Base-by-base conservation (phyloP, 2,797 vertebrate genomes). In the Arrhamphus sclerolepis region DNA sequence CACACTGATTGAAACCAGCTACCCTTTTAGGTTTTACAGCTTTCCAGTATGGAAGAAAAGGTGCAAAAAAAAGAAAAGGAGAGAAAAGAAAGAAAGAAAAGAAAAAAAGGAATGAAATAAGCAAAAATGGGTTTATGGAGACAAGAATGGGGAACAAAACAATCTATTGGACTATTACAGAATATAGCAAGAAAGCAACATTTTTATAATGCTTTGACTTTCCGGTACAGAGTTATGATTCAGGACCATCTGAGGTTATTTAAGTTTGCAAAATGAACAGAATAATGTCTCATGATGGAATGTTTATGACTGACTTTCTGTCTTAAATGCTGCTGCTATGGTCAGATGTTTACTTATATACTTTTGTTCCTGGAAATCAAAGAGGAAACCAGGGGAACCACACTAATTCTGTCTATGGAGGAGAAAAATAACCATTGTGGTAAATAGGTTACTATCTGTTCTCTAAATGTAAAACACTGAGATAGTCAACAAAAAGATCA, bases 1-100 rank as follows among this genome's bases (percentile, higher is more conserved):
- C 74, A 77, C 69, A 74, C 49, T 46, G 61, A 70, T 56, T 70
- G 71, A 73, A 68, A 83, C 66, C 62, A 76, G 38, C 56, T 53
- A 58, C 63, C 62, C 64, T 66, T 80, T 53, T 50, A 81, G 65
- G 56, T 75, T 49, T 77, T 61, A 69, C 29, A 56, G 78, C 62
- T 69, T 65, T 67, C 51, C 31, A 55, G 67, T 24, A 18, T 53
- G 66, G 69, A 59, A 56, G 51, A 71, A 50, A 42, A 18, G 19
- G 59, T 49, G 31, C 22, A 53, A 46, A 49, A 7, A 7, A 5
- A 38, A 9, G 13, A 34, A 13, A 38, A 13, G 24, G 24, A 26
- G n/a, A n/a, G n/a, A n/a, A 72, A 69, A 16, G 31, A 20, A 42
- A 49, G 14, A 11, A 9, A 6, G 14, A n/a, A 72, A 69, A 16